Percentiles rank a stretch among this genome's conserved stretches.
Evolutionary conservation across 1,140 invertebrate genomes (phyloP).

Genomic region (Drosophila pandora): DNA sequence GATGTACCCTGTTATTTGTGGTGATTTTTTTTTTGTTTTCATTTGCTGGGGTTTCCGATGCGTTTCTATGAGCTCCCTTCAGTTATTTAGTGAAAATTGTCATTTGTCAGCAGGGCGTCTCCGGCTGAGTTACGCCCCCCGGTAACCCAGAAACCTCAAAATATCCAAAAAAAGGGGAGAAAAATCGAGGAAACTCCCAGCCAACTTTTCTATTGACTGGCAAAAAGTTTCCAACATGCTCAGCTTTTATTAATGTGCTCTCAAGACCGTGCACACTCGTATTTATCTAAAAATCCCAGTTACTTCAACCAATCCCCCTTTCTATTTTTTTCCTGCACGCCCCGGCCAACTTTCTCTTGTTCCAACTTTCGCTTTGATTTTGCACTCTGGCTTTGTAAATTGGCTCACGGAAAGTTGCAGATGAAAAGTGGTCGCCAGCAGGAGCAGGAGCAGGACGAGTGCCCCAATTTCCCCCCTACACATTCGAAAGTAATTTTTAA

Average conservation of each 20-base stretch:
- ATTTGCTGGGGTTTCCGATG: conserved; percentile 23
- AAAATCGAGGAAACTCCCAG: conserved; percentile 19
- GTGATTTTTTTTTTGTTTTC: conserved; percentile 21
- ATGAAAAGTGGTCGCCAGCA: conserved; percentile 6
- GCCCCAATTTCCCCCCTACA: conserved; percentile 16
- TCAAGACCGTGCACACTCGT: conserved; percentile 44
- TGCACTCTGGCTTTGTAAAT: conserved; percentile 33
- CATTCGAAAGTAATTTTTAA: conserved; percentile 59
- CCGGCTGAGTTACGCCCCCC: conserved; percentile 21
- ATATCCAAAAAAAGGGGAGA: background rate
- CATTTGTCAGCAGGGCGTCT: conserved; percentile 59
- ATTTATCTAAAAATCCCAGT: conserved; percentile 53
- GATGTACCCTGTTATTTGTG: conserved; percentile 37
- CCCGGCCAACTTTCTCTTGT: conserved; percentile 22
- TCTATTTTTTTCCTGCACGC: background rate
- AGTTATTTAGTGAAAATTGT: conserved; percentile 58
- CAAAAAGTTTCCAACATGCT: conserved; percentile 61
- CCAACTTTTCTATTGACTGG: conserved; percentile 73
- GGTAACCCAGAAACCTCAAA: conserved; percentile 46
- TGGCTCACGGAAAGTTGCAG: conserved; percentile 56
- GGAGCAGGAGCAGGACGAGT: background rate
- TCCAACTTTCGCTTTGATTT: conserved; percentile 71
- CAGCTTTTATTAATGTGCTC: conserved; percentile 69
- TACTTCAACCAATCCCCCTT: conserved; percentile 1
- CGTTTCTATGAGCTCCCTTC: conserved; percentile 23